These are phyloP conservation scores for Melinaea marsaeus DNA, from an alignment of 2,888 invertebrate species.

Conservation along the genomic window DNA sequence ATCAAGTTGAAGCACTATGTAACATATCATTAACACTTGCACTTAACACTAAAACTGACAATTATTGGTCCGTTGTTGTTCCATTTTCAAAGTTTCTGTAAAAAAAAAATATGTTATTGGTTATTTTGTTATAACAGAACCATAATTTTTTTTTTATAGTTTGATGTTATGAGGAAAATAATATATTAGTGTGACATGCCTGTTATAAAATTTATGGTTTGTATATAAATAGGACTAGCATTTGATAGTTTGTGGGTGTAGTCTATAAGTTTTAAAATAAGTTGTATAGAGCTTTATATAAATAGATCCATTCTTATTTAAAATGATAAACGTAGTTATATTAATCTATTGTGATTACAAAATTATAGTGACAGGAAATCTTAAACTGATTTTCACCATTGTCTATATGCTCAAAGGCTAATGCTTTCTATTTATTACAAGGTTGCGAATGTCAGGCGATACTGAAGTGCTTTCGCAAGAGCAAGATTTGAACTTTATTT, in stretches of 20 bases:
- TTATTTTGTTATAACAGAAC: slow-evolving; percentile 5
- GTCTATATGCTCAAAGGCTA: slow-evolving; percentile 55
- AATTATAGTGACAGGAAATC: slow-evolving; percentile 50
- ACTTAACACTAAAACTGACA: slow-evolving; percentile 51
- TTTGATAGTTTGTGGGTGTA: slow-evolving; percentile 3
- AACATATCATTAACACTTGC: slow-evolving; percentile 46
- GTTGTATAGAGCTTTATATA: not conserved
- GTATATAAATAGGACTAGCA: slow-evolving; percentile 3
- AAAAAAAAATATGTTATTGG: slow-evolving; percentile 23
- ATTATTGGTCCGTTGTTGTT: slow-evolving; percentile 38
- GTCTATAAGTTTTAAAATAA: not conserved
- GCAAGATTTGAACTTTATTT: slow-evolving; percentile 59
- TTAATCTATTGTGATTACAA: slow-evolving; percentile 7
- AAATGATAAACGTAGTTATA: not conserved
- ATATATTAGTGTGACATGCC: not conserved
- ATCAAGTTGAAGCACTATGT: slow-evolving; percentile 37
- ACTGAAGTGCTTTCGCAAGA: slow-evolving; percentile 69
- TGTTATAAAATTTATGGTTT: slow-evolving; percentile 1
- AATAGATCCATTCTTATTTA: slow-evolving; percentile 2
- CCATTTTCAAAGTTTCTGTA: slow-evolving; percentile 45
- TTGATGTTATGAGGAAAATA: no score
- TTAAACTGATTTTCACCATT: slow-evolving; percentile 55
- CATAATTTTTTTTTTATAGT: slow-evolving; percentile 1
- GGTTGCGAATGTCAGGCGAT: slow-evolving; percentile 68
- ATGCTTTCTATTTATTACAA: slow-evolving; percentile 71